Percentiles rank a stretch among this genome's conserved stretches.
These are phyloP conservation scores for Drosophila rubida DNA, from an alignment of 2,888 invertebrate genomes.

Conservation along the genomic window DNA sequence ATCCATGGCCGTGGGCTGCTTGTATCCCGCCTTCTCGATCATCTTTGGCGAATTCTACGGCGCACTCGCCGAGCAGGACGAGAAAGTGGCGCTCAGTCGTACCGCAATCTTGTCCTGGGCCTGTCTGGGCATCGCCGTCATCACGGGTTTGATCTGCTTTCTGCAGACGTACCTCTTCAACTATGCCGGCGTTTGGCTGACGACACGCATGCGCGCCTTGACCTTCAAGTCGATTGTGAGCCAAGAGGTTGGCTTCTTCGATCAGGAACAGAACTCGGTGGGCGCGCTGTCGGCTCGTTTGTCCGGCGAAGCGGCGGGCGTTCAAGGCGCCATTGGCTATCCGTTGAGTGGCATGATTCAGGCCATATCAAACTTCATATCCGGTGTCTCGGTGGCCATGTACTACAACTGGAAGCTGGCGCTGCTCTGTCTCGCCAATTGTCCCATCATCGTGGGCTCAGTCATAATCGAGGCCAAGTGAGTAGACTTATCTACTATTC, in stretches of 20 bases:
- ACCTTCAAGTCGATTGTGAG: slow-evolving; percentile 89
- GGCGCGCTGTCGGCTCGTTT: slow-evolving; percentile 89
- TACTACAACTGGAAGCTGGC: slow-evolving; percentile 90
- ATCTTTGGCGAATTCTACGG: slow-evolving; percentile 92
- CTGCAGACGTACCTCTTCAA: slow-evolving; percentile 91
- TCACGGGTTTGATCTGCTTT: slow-evolving; percentile 89
- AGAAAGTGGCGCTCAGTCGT: slow-evolving; percentile 86
- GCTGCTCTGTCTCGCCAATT: slow-evolving; percentile 88
- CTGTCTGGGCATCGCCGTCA: slow-evolving; percentile 88
- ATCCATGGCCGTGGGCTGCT: slow-evolving; percentile 89
- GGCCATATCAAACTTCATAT: slow-evolving; percentile 88
- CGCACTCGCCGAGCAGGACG: slow-evolving; percentile 88
- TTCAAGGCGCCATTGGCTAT: slow-evolving; percentile 91
- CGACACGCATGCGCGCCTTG: slow-evolving; percentile 87
- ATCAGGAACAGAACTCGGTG: slow-evolving; percentile 88
- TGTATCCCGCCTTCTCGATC: slow-evolving; percentile 91
- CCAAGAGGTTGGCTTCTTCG: slow-evolving; percentile 92
- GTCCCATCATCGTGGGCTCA: slow-evolving; percentile 89
- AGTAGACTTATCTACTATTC: slow-evolving; percentile 14
- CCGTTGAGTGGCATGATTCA: slow-evolving; percentile 90
- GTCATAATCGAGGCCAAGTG: slow-evolving; percentile 88
- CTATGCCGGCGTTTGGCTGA: slow-evolving; percentile 91
- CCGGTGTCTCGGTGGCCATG: slow-evolving; percentile 88
- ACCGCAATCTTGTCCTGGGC: slow-evolving; percentile 88
- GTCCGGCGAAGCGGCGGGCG: slow-evolving; percentile 90